phyloP scores from a whole-genome alignment of 2,113 vertebrate species.

The Lipotes vexillifer region DNA sequence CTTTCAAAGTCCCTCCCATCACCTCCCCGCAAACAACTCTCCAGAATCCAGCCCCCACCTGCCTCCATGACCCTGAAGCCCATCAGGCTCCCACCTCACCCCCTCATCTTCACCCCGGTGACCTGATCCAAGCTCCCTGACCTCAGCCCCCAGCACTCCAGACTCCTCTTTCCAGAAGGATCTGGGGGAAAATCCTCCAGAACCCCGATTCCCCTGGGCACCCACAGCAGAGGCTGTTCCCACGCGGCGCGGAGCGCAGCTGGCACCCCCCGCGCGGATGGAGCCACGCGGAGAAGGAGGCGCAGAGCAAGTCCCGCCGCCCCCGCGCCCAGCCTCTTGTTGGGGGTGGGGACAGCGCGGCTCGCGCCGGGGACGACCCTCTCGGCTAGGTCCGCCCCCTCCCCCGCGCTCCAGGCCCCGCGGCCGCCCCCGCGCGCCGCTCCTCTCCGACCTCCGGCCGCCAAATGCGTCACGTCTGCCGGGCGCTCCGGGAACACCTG shows the following conservation, averaged over 20 bases:
- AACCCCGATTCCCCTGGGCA: background rate
- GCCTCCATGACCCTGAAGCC: background rate
- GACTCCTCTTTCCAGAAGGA: slow-evolving; percentile 50
- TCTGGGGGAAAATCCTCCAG: slow-evolving; percentile 11
- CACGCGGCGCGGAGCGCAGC: background rate
- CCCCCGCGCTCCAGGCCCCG: background rate
- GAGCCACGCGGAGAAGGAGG: slow-evolving; percentile 43
- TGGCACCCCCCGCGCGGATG: background rate
- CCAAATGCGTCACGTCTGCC: slow-evolving; percentile 73
- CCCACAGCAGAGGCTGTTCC: slow-evolving; percentile 29
- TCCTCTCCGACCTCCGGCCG: slow-evolving; percentile 50
- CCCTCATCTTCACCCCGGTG: background rate
- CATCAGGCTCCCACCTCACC: background rate
- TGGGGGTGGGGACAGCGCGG: slow-evolving; percentile 35
- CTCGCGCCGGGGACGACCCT: background rate
- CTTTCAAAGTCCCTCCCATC: background rate
- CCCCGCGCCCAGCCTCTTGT: background rate
- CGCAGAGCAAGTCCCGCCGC: background rate
- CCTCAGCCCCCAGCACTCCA: background rate
- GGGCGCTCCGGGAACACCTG: slow-evolving; percentile 64
- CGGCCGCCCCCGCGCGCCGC: background rate
- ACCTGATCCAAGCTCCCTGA: background rate
- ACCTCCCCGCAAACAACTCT: background rate
- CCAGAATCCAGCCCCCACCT: background rate
- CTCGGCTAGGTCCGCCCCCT: background rate